These are phyloP conservation scores for Thomomys bottae DNA, from an alignment of 2,113 vertebrate genomes.

Conservation along the genomic window DNA sequence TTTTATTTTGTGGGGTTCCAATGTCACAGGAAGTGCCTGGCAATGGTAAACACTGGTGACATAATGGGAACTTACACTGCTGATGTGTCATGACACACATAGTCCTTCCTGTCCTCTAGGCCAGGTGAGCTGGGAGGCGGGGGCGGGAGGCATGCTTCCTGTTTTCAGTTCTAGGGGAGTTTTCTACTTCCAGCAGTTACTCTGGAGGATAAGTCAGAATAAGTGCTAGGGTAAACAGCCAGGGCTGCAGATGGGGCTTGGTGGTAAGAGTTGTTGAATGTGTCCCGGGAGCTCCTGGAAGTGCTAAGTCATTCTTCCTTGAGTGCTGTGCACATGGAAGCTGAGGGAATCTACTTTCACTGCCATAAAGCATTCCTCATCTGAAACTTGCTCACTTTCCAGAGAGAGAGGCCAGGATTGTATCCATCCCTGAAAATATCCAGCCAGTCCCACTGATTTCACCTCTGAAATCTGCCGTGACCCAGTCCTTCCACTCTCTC, in stretches of 20 bases:
- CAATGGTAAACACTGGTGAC: constrained; percentile 68
- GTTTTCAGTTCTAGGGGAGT: constrained; percentile 65
- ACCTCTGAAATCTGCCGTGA: neutral
- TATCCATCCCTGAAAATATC: neutral
- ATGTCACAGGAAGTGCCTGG: constrained; percentile 66
- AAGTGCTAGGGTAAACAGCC: constrained; percentile 45
- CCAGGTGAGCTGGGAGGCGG: constrained; percentile 64
- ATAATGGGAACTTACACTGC: constrained; percentile 60
- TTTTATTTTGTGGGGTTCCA: neutral
- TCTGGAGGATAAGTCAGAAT: constrained; percentile 68
- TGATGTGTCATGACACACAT: constrained; percentile 46
- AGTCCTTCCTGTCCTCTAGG: constrained; percentile 71
- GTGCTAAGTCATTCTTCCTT: constrained; percentile 54
- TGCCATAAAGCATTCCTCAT: neutral
- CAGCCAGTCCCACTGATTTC: neutral
- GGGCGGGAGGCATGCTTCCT: constrained; percentile 62
- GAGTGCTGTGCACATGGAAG: neutral
- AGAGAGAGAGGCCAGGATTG: constrained; percentile 33
- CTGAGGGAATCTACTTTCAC: constrained; percentile 44
- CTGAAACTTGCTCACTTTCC: constrained; percentile 12
- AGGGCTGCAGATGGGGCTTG: constrained; percentile 25
- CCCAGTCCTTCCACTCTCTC: neutral
- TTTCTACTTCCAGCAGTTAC: constrained; percentile 55
- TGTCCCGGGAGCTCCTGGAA: neutral
- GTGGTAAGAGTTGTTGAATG: constrained; percentile 29